A percentile compares a stretch with the other conserved stretches of the same genome.
Evolutionary conservation across 30 jellyfish, hydroid and myxozoan genomes (phyloP).

Genomic region (Nemopilema nomurai): DNA sequence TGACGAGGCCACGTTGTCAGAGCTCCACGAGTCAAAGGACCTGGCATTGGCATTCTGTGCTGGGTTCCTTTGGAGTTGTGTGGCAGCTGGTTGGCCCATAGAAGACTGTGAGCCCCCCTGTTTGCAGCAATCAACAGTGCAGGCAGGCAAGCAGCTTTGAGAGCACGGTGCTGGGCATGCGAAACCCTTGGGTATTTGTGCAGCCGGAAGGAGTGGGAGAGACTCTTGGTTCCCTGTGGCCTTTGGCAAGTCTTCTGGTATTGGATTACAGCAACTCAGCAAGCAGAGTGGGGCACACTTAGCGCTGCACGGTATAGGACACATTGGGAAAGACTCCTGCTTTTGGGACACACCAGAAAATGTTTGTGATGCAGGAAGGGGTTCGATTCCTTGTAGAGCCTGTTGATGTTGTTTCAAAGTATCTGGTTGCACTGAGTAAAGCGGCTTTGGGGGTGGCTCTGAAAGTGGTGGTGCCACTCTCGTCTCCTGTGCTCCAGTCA

Average conservation of each 20-base stretch:
- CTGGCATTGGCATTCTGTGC: slow-evolving; percentile 25
- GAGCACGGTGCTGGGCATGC: slow-evolving; percentile 78
- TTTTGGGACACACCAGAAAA: slow-evolving; percentile 41
- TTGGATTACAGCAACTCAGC: slow-evolving; percentile 51
- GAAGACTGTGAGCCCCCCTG: slow-evolving; percentile 17
- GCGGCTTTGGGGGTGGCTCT: slow-evolving; percentile 16
- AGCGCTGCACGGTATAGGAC: slow-evolving; percentile 83
- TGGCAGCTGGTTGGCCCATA: not conserved
- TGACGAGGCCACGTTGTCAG: not conserved
- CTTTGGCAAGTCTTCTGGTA: slow-evolving; percentile 9
- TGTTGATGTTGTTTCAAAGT: not conserved
- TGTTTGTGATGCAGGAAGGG: slow-evolving; percentile 36
- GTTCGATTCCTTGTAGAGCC: slow-evolving; percentile 13
- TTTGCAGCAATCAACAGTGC: slow-evolving; percentile 64
- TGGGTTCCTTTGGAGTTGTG: slow-evolving; percentile 7
- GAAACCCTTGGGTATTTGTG: slow-evolving; percentile 56
- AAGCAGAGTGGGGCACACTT: slow-evolving; percentile 55
- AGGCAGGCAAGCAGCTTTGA: slow-evolving; percentile 57
- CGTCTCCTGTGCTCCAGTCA: not conserved
- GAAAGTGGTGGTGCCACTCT: not conserved
- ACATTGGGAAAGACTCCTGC: slow-evolving; percentile 49
- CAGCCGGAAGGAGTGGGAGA: slow-evolving; percentile 39
- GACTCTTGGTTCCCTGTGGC: slow-evolving; percentile 18
- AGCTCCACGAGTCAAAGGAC: not conserved
- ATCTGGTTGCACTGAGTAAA: slow-evolving; percentile 19